These are phyloP conservation scores for Orthonevra nobilis DNA, from an alignment of 2,888 invertebrate species.

Conservation along the genomic window DNA sequence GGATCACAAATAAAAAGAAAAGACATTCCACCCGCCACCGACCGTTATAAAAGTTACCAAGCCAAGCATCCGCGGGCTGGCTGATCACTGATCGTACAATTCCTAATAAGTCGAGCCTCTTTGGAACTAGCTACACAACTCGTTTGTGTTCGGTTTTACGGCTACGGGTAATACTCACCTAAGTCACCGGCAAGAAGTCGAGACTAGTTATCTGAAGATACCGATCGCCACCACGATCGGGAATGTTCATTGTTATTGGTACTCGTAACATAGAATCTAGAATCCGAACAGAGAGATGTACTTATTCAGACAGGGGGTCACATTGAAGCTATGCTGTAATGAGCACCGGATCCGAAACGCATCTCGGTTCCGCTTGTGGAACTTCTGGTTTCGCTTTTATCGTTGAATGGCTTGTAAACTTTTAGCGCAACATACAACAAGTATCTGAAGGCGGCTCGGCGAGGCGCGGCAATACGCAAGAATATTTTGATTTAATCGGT, in stretches of 20 bases:
- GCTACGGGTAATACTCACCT: conserved; percentile 12
- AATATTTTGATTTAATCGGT: conserved; percentile 1
- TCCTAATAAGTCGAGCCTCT: background rate
- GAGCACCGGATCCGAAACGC: conserved; percentile 17
- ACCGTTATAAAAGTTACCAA: background rate
- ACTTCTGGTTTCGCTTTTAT: conserved; percentile 42
- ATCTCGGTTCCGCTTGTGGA: conserved; percentile 11
- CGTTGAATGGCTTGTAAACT: conserved; percentile 25
- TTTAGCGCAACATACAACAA: conserved; percentile 15
- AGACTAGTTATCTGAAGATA: conserved; percentile 46
- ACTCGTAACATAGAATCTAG: too few species aligned
- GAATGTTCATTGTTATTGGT: conserved; percentile 51
- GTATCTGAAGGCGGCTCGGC: too few species aligned
- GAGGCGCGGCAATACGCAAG: too few species aligned
- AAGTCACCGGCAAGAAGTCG: conserved; percentile 16
- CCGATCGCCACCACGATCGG: conserved; percentile 21
- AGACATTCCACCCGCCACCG: conserved; percentile 11
- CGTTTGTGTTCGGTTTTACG: conserved; percentile 6
- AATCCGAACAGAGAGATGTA: too few species aligned
- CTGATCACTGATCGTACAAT: background rate
- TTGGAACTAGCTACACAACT: background rate
- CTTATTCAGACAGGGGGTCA: too few species aligned
- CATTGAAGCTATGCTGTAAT: conserved; percentile 11
- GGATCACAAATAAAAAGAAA: conserved; percentile 14
- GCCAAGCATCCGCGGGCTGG: too few species aligned